These are phyloP conservation scores for Elaphurus davidianus DNA, from an alignment of 2,113 vertebrate species.

Conservation along the genomic window DNA sequence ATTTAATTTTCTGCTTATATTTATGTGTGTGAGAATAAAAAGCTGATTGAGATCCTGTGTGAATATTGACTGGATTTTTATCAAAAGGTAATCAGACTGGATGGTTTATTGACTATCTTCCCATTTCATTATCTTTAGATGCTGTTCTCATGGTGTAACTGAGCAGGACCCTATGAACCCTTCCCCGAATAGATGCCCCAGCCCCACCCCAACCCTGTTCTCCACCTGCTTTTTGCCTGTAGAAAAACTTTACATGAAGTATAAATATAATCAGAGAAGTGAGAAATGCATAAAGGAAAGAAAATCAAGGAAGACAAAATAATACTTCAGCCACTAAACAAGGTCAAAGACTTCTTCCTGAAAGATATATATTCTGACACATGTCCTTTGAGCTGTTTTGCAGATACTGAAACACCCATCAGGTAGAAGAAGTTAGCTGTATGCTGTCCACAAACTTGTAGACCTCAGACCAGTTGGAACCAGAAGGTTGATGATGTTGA, in stretches of 20 bases:
- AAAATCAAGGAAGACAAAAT: not conserved
- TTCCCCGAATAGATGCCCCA: not conserved
- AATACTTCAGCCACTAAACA: not conserved
- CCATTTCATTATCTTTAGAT: not conserved
- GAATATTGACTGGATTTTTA: not conserved
- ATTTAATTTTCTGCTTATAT: not conserved
- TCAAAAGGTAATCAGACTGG: not conserved
- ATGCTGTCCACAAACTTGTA: not conserved
- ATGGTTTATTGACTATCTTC: not conserved
- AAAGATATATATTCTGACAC: not conserved
- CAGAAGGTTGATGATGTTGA: not conserved
- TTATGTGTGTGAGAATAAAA: not conserved
- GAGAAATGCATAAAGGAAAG: not conserved
- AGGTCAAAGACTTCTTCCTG: not conserved
- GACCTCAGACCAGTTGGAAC: not conserved
- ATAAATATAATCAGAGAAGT: not conserved
- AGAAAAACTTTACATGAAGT: not conserved
- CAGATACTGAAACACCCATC: not conserved
- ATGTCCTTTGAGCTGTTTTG: not conserved
- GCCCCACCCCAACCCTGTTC: not conserved
- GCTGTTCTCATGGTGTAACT: not conserved
- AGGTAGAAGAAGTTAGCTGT: not conserved
- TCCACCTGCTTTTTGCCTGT: not conserved
- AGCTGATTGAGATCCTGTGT: not conserved
- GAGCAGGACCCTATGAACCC: not conserved